phyloP scores from a whole-genome alignment of 1,140 invertebrate genomes.

The Eueides isabella region DNA sequence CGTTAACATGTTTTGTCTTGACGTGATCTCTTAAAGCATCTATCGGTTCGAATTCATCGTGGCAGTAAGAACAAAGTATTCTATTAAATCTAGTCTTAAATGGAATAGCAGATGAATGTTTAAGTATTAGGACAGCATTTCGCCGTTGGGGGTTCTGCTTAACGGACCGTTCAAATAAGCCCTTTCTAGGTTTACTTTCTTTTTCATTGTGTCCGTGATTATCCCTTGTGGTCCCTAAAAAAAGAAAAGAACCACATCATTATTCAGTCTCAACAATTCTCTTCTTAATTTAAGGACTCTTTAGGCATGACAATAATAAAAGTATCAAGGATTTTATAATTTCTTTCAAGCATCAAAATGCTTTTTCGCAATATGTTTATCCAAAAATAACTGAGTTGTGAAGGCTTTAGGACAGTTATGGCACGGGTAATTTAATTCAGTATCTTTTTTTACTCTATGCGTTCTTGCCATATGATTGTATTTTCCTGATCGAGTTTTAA shows the following conservation, averaged over 20 bases:
- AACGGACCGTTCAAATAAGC: constrained; percentile 74
- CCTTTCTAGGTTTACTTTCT: constrained; percentile 74
- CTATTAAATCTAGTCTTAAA: constrained; percentile 76
- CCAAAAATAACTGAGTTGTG: constrained; percentile 70
- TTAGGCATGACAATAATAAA: background rate
- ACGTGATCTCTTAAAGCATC: constrained; percentile 63
- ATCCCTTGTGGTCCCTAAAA: constrained; percentile 75
- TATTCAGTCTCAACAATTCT: constrained; percentile 53
- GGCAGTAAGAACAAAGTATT: constrained; percentile 73
- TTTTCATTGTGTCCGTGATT: constrained; percentile 64
- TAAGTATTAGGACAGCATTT: constrained; percentile 71
- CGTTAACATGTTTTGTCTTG: constrained; percentile 58
- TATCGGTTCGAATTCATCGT: constrained; percentile 71
- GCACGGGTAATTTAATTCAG: constrained; percentile 66
- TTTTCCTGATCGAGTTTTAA: constrained; percentile 73
- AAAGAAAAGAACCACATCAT: constrained; percentile 75
- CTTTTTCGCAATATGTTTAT: constrained; percentile 74
- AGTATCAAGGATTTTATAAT: background rate
- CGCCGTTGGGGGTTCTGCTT: constrained; percentile 73
- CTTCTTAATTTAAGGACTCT: constrained; percentile 24
- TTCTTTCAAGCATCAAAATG: constrained; percentile 54
- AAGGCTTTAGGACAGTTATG: constrained; percentile 68
- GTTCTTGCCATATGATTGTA: constrained; percentile 74
- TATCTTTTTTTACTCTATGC: constrained; percentile 67
- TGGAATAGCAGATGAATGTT: constrained; percentile 69